Conservation (phyloP, 2,797 vertebrate genomes). For the Naso thynnoides region DNA sequence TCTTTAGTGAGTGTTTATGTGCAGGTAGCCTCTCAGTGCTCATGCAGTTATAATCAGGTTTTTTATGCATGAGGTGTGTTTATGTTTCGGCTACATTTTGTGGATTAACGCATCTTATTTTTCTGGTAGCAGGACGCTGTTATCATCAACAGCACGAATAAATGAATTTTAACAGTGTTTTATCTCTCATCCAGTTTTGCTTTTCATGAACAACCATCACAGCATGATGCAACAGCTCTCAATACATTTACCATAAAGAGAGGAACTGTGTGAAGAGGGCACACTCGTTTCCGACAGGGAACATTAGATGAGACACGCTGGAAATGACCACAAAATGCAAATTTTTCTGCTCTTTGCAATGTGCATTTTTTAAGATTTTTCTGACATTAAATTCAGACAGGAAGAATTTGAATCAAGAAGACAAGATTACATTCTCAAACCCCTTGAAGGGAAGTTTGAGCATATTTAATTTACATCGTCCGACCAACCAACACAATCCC, state of each 20-base stretch:
- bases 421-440: too few relatives aligned
- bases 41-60: not conserved
- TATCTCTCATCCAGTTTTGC: not conserved
- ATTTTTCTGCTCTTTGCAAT: not conserved
- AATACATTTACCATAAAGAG: not conserved
- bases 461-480: too few relatives aligned
- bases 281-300: not conserved
- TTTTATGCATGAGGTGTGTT: not conserved
- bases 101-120: conserved; percentile 7
- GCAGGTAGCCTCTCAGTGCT: not conserved
- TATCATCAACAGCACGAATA: not conserved
- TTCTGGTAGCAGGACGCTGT: not conserved
- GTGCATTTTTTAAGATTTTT: not conserved
- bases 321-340: not conserved
- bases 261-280: not conserved
- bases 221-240: conserved; percentile 39
- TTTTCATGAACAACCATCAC: conserved; percentile 2
- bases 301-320: not conserved
- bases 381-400: not conserved
- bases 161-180: conserved; percentile 9
- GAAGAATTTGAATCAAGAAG: not conserved
- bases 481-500: too few relatives aligned
- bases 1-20: not conserved
- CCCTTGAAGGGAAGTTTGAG: too few relatives aligned
- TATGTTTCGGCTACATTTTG: not conserved